Percentiles rank a stretch among this genome's conserved stretches.
These are phyloP conservation scores for Oxyura jamaicensis DNA, from an alignment of 2,113 vertebrate genomes.

Conservation along the genomic window DNA sequence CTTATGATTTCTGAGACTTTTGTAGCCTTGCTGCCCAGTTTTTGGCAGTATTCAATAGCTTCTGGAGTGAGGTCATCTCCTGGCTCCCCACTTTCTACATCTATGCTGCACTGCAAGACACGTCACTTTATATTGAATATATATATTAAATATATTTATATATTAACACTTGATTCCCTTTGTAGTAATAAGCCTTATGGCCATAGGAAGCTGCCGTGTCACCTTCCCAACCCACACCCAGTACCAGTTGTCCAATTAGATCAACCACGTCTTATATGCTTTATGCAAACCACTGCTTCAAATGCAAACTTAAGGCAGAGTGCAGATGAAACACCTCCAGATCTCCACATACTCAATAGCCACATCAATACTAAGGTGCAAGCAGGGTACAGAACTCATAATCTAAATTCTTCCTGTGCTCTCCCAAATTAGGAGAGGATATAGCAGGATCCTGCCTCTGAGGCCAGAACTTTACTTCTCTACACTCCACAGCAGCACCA, in stretches of 20 bases:
- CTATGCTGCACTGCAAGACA: conserved; percentile 77
- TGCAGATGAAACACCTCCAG: background rate
- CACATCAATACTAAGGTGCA: accelerated
- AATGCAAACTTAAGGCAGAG: background rate
- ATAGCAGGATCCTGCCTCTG: background rate
- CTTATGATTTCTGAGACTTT: conserved; percentile 81
- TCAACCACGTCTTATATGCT: accelerated
- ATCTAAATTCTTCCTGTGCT: background rate
- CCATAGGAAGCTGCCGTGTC: accelerated
- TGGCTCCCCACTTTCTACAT: conserved; percentile 73
- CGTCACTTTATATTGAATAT: accelerated
- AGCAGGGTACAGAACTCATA: background rate
- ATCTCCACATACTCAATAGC: background rate
- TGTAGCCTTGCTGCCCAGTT: conserved; percentile 83
- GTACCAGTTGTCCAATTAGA: accelerated
- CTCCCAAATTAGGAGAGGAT: no score
- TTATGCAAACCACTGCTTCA: background rate
- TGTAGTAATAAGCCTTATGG: accelerated
- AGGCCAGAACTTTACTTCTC: background rate
- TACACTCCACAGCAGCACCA: background rate
- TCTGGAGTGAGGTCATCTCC: conserved; percentile 82
- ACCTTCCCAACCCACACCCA: background rate
- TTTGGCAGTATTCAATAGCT: conserved; percentile 78
- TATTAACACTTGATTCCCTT: accelerated
- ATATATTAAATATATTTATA: no score